phyloP scores from a whole-genome alignment of 2,888 invertebrate species.

The Bruchidius siliquastri region DNA sequence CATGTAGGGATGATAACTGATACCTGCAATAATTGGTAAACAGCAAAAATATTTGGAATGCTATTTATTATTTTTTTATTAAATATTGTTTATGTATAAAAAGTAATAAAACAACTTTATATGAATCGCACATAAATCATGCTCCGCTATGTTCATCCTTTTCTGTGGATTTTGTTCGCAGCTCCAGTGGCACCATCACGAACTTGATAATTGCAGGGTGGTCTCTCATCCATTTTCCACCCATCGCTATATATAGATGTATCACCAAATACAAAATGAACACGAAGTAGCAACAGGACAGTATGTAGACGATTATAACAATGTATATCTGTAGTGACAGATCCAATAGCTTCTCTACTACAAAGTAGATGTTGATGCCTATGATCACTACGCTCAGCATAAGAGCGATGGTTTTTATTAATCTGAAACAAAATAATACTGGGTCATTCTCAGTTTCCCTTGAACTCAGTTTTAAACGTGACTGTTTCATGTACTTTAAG shows the following conservation, averaged over 20 bases:
- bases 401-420: constrained; percentile 63
- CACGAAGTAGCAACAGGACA: constrained; percentile 60
- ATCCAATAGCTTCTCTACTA: constrained; percentile 56
- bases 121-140: neutral
- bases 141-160: neutral
- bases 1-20: too few relatives aligned
- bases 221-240: constrained; percentile 26
- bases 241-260: constrained; percentile 64
- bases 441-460: too few relatives aligned
- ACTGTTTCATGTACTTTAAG: too few relatives aligned
- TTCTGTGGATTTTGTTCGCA: neutral
- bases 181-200: constrained; percentile 1
- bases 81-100: too few relatives aligned
- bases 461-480: too few relatives aligned
- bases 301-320: constrained; percentile 50
- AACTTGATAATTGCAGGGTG: constrained; percentile 6
- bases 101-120: too few relatives aligned
- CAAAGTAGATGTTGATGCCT: constrained; percentile 73
- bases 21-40: too few relatives aligned
- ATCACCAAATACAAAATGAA: constrained; percentile 71
- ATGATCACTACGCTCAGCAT: constrained; percentile 65
- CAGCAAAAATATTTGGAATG: too few relatives aligned
- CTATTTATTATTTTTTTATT: too few relatives aligned
- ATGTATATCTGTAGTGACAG: constrained; percentile 44
- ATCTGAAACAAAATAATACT: constrained; percentile 49